These are phyloP conservation scores for Rhopilema esculentum DNA, from an alignment of 30 jellyfish, hydroid and myxozoan genomes.

Conservation along the genomic window DNA sequence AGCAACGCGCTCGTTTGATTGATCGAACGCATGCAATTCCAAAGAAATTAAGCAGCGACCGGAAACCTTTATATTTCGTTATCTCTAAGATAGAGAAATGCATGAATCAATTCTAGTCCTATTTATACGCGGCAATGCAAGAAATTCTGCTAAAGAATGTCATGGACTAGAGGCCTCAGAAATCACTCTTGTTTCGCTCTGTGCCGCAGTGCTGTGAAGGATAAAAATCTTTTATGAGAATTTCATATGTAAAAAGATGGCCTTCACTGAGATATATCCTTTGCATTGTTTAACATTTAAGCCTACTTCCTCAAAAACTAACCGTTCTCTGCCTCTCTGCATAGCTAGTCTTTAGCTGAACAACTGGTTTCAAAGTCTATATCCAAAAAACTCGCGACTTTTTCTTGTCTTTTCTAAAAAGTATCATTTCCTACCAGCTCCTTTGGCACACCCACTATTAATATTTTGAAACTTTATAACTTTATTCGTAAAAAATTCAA, in stretches of 20 bases:
- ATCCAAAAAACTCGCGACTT: neutral
- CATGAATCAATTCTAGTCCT: constrained; percentile 49
- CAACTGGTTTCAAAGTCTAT: neutral
- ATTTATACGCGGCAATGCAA: constrained; percentile 30
- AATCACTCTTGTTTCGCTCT: constrained; percentile 69
- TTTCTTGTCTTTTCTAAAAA: too few relatives aligned
- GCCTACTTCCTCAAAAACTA: neutral
- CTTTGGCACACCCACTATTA: too few relatives aligned
- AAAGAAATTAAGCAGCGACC: constrained; percentile 43
- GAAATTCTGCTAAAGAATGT: constrained; percentile 52
- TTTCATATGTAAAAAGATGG: neutral
- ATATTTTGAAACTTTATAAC: too few relatives aligned
- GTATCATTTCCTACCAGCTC: too few relatives aligned
- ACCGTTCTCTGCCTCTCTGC: neutral
- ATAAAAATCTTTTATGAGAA: constrained; percentile 22
- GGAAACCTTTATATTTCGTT: constrained; percentile 68
- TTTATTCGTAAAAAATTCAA: too few relatives aligned
- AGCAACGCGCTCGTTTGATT: constrained; percentile 24
- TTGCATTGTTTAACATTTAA: constrained; percentile 5
- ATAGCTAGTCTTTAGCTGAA: neutral
- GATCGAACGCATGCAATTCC: constrained; percentile 49
- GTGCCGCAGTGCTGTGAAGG: constrained; percentile 77
- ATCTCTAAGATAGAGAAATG: constrained; percentile 17
- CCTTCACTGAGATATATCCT: constrained; percentile 7
- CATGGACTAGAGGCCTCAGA: constrained; percentile 63